Conservation (phyloP, 2,797 vertebrate species). For the Poeciliopsis presidionis region DNA sequence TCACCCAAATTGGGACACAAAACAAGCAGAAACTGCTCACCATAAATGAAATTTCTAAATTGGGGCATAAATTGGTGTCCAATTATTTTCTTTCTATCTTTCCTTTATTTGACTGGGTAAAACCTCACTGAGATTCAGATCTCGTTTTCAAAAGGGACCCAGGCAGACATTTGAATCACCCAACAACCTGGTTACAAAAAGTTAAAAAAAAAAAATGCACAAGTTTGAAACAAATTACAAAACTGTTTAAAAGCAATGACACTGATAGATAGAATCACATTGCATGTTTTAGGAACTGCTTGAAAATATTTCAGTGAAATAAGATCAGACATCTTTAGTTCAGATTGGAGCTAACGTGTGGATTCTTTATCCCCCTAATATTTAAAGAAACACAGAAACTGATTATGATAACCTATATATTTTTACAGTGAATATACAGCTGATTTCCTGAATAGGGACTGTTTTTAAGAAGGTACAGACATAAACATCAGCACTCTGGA, state of each 20-base stretch:
- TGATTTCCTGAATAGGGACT: background rate
- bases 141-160: too few relatives aligned
- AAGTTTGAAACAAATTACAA: too few relatives aligned
- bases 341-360: background rate
- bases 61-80: background rate
- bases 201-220: too few relatives aligned
- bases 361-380: background rate
- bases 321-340: too few relatives aligned
- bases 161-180: too few relatives aligned
- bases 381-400: background rate
- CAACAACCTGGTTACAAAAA: too few relatives aligned
- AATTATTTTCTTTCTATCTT: background rate
- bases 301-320: too few relatives aligned
- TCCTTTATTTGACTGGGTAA: too few relatives aligned
- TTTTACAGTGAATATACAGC: background rate
- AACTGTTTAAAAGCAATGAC: too few relatives aligned
- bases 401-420: background rate
- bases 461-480: background rate
- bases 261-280: too few relatives aligned
- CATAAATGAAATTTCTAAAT: background rate
- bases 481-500: conserved; percentile 60
- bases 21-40: background rate
- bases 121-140: too few relatives aligned
- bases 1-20: background rate
- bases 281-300: too few relatives aligned